Conservation (phyloP, 2,888 invertebrate species). For the Hirtodrosophila confusa region DNA sequence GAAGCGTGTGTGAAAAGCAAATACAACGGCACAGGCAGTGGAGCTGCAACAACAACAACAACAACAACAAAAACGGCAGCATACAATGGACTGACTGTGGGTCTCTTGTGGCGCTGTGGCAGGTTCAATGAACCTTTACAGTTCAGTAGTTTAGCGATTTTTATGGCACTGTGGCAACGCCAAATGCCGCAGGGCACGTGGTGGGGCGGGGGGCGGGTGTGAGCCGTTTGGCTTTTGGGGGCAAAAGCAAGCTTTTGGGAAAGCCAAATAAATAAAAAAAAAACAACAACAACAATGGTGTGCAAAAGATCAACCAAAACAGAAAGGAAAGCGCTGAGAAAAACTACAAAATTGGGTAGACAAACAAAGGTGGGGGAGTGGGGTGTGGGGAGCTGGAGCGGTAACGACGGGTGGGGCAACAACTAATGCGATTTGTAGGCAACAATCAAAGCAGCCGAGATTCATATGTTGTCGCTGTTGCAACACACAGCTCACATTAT, state of each 20-base stretch:
- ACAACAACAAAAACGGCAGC: constrained; percentile 14
- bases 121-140: constrained; percentile 80
- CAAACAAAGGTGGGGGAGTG: background rate
- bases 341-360: constrained; percentile 33
- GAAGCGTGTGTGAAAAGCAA: constrained; percentile 50
- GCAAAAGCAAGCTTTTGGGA: constrained; percentile 44
- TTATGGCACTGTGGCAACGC: constrained; percentile 65
- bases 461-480: constrained; percentile 24
- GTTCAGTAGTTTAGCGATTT: constrained; percentile 81
- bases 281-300: constrained; percentile 49
- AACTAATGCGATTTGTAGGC: constrained; percentile 66
- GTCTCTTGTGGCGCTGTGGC: constrained; percentile 61
- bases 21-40: constrained; percentile 52
- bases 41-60: constrained; percentile 35
- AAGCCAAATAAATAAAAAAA: constrained; percentile 35
- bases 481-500: constrained; percentile 46
- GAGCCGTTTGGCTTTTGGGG: constrained; percentile 14
- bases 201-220: background rate
- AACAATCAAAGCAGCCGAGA: constrained; percentile 39
- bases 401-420: background rate
- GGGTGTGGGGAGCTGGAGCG: background rate
- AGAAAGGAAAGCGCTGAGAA: constrained; percentile 69
- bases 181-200: constrained; percentile 25
- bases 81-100: constrained; percentile 56
- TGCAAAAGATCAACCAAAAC: constrained; percentile 55